Conservation (phyloP, 2,797 vertebrate species). For the Bucorvus abyssinicus region DNA sequence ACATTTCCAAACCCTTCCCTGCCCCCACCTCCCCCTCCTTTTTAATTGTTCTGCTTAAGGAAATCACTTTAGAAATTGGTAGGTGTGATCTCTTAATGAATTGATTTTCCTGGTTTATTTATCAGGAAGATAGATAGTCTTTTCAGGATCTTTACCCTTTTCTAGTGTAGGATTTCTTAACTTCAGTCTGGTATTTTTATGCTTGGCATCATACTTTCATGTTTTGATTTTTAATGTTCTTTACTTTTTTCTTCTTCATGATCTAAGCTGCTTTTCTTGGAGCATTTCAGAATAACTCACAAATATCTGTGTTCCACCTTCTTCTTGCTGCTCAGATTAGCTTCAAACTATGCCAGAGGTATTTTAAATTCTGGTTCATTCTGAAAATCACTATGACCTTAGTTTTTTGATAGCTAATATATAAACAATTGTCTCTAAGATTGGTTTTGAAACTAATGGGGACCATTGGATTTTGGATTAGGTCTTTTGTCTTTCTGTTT, state of each 20-base stretch:
- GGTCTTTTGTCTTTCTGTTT: slow-evolving; percentile 1
- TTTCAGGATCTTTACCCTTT: neutral
- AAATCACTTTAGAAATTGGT: neutral
- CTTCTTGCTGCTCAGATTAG: neutral
- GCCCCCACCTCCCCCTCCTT: accelerated
- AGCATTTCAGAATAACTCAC: neutral
- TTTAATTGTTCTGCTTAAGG: neutral
- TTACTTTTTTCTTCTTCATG: neutral
- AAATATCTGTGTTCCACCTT: neutral
- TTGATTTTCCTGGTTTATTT: neutral
- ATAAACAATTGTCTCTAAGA: neutral
- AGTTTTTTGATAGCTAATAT: neutral
- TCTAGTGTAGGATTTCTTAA: neutral
- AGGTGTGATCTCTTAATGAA: neutral
- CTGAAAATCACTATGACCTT: neutral
- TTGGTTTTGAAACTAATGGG: neutral
- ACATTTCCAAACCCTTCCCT: neutral
- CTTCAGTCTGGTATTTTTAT: neutral
- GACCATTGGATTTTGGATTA: neutral
- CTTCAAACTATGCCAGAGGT: neutral
- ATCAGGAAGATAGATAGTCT: neutral
- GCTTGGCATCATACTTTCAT: neutral
- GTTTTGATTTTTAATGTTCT: neutral
- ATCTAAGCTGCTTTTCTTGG: neutral
- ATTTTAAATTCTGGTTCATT: neutral